Evolutionary conservation across 2,797 vertebrate genomes (phyloP), one percentile per base, ranked within the genome.

Genomic region (Gymnothorax reevesii): DNA sequence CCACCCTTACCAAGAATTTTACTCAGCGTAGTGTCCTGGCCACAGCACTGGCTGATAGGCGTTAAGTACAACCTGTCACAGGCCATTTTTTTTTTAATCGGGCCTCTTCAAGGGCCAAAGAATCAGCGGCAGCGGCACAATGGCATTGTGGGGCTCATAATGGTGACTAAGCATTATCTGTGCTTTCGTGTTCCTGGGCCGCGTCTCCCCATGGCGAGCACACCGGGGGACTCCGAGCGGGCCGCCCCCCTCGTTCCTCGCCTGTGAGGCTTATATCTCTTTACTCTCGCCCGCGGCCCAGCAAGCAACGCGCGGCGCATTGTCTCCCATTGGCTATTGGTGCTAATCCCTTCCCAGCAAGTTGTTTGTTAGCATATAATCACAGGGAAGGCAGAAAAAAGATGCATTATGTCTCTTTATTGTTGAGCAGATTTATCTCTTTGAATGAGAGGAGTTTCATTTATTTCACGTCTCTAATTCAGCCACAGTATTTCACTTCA

Each of bases 1-100:
- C 33, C 33, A 42, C 2, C 33, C 33, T 42, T 92, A 94, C 92
- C 85, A 96, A 94, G 96, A 95, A 92, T 95, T 96, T 96, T 96
- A 96, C 96, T 96, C 96, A 96, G 96, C 93, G 92, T 95, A 94
- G 95, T 96, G 96, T 96, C 94, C 84, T 90, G 94, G 95, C 94
- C 94, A 93, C 94, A 93, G 92, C 1, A 73, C 92, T 94, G 96
- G 95, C 96, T 95, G 91, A 93, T 95, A 96, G 97, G 95, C 96
- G 95, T 95, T 95, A 96, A 97, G 95, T 93, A 95, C 94, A 94
- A 96, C 91, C 94, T 94, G 94, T 94, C 94, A 90, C 94, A 94
- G 94, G 92, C 94, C 93, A 89, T 66, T 66, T 66, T 66, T 66
- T 94, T 93, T 92, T 7, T 60, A 82, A 54, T 17, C 49, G 7